Percentiles rank a stretch among this genome's conserved stretches.
Evolutionary conservation across 2,113 vertebrate species (phyloP).

Genomic region (Nycticebus coucang): DNA sequence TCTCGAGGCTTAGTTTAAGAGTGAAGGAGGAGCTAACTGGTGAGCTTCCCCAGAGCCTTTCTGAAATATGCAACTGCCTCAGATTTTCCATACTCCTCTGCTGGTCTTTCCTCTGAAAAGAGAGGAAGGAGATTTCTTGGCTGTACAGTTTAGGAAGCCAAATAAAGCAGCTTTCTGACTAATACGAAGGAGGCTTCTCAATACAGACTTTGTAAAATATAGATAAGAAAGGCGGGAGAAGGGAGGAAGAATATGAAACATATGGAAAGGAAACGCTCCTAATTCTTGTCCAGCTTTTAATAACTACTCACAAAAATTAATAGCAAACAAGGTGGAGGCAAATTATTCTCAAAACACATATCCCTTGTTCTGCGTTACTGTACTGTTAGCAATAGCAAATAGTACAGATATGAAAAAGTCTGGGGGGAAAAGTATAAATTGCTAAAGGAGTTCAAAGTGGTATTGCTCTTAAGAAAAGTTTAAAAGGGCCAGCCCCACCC

Average conservation of each 20-base stretch:
- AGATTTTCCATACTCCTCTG: conserved; percentile 66
- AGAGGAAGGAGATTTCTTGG: conserved; percentile 48
- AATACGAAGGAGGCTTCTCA: background rate
- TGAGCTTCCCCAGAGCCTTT: conserved; percentile 3
- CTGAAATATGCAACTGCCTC: conserved; percentile 40
- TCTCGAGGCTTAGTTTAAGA: background rate
- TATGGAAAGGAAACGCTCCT: background rate
- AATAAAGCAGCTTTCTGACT: conserved; percentile 33
- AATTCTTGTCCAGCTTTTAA: background rate
- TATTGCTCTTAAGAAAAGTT: background rate
- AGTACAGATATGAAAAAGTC: background rate
- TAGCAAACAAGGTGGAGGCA: background rate
- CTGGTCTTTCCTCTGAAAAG: background rate
- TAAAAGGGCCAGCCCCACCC: background rate
- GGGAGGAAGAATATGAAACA: background rate
- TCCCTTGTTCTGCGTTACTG: background rate
- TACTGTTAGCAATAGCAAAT: background rate
- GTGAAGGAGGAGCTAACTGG: background rate
- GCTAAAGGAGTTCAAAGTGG: background rate
- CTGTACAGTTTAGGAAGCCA: background rate
- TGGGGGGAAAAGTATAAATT: too few species aligned
- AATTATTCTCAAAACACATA: background rate
- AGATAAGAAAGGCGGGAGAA: background rate
- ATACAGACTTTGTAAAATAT: conserved; percentile 7
- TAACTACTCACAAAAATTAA: background rate